Conservation (phyloP, 2,113 vertebrate species). For the Rana temporaria region DNA sequence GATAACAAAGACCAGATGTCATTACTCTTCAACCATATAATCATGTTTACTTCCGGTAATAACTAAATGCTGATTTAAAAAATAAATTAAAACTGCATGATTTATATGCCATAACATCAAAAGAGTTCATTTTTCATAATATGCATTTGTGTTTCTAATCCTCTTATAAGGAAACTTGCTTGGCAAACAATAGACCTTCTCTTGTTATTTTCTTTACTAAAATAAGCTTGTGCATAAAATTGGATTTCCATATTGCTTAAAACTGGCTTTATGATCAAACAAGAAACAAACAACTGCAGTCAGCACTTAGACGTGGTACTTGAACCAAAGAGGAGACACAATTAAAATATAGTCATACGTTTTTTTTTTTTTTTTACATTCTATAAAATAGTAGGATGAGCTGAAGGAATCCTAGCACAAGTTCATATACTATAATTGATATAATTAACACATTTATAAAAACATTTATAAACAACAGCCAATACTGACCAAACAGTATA, state of each 20-base stretch:
- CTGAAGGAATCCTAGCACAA: not conserved
- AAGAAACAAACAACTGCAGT: conserved; percentile 40
- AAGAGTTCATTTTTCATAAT: conserved; percentile 1
- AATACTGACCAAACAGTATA: not conserved
- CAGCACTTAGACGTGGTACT: conserved; percentile 45
- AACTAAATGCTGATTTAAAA: not conserved
- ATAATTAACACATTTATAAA: not conserved
- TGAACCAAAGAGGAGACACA: conserved; percentile 36
- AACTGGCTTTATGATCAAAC: conserved; percentile 50
- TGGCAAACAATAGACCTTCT: conserved; percentile 38
- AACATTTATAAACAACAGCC: not conserved
- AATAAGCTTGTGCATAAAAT: conserved; percentile 52
- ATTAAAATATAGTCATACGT: conserved; percentile 24
- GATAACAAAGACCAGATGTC: no score
- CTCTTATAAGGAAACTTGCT: conserved; percentile 43
- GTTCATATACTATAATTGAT: not conserved
- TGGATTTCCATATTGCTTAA: conserved; percentile 52
- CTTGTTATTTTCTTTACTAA: conserved; percentile 50
- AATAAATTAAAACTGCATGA: not conserved
- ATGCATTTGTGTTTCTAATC: conserved; percentile 33
- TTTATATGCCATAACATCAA: not conserved
- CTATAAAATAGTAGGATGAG: conserved; percentile 14
- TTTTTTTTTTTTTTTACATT: not conserved
- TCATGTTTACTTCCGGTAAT: not conserved
- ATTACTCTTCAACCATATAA: no score